phyloP scores from a whole-genome alignment of 2,797 vertebrate species.

The Malacoctenus gilli region DNA sequence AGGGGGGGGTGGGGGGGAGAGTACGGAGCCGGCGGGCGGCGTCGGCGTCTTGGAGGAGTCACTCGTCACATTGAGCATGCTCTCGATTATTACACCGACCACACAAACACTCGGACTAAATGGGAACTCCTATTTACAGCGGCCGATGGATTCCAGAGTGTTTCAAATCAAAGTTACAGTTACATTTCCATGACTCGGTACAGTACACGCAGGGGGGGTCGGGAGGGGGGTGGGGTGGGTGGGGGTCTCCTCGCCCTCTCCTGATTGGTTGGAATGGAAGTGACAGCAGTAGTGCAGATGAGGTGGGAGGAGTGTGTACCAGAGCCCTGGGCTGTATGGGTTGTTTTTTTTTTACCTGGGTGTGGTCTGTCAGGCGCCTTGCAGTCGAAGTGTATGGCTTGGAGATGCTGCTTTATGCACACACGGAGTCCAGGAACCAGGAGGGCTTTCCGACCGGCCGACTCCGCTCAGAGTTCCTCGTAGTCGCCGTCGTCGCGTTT shows the following conservation, averaged over 20 bases:
- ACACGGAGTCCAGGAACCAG: slow-evolving; percentile 47
- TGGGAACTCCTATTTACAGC: slow-evolving; percentile 57
- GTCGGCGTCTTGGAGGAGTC: slow-evolving; percentile 35
- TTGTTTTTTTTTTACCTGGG: no score
- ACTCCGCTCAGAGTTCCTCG: slow-evolving; percentile 89
- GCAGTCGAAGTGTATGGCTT: slow-evolving; percentile 78
- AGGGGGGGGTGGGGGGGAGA: slow-evolving; percentile 30
- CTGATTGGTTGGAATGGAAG: slow-evolving; percentile 49
- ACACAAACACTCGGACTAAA: slow-evolving; percentile 57
- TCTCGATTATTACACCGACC: slow-evolving; percentile 58
- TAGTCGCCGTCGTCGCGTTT: slow-evolving; percentile 90
- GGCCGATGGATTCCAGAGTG: slow-evolving; percentile 37
- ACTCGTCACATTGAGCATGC: slow-evolving; percentile 67
- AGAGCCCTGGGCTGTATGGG: slow-evolving; percentile 24
- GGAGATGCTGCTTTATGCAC: slow-evolving; percentile 65
- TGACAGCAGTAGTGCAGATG: slow-evolving; percentile 48
- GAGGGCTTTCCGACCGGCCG: slow-evolving; percentile 14
- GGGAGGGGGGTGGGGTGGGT: slow-evolving; percentile 3
- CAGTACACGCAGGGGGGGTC: no score
- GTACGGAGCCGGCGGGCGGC: slow-evolving; percentile 35
- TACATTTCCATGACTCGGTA: slow-evolving; percentile 24
- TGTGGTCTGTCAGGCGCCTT: no score
- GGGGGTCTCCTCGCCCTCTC: slow-evolving; percentile 18
- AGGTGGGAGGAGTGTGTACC: slow-evolving; percentile 24
- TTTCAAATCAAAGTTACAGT: no score